Percentiles rank a stretch among this genome's conserved stretches.
phyloP scores from a whole-genome alignment of 1,140 invertebrate genomes.

The Phymorhynchus buccinoides region DNA sequence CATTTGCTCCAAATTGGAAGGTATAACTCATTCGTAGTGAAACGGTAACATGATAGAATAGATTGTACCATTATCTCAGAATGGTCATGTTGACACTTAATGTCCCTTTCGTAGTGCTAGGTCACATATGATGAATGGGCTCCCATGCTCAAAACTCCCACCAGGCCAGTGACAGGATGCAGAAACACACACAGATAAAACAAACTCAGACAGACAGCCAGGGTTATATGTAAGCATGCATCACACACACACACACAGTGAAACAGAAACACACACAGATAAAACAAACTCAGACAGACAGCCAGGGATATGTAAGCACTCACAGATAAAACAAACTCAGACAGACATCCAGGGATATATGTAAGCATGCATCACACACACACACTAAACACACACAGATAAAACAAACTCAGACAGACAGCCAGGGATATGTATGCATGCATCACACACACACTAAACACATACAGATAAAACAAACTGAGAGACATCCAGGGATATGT shows the following conservation, averaged over 20 bases:
- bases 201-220: neutral
- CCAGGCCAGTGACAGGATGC: too few species aligned
- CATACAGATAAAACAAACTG: neutral
- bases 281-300: neutral
- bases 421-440: too few species aligned
- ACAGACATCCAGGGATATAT: neutral
- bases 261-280: neutral
- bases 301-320: too few species aligned
- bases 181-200: neutral
- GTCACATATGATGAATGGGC: too few species aligned
- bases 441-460: neutral
- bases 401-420: neutral
- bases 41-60: too few species aligned
- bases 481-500: neutral
- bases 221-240: neutral
- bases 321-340: neutral
- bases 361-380: neutral
- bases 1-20: too few species aligned
- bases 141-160: too few species aligned
- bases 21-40: too few species aligned
- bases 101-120: too few species aligned
- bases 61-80: too few species aligned
- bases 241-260: neutral
- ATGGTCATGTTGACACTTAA: too few species aligned
- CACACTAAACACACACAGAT: neutral